Evolutionary conservation across 2,113 vertebrate species (phyloP).

Genomic region (Deroptyus accipitrinus): DNA sequence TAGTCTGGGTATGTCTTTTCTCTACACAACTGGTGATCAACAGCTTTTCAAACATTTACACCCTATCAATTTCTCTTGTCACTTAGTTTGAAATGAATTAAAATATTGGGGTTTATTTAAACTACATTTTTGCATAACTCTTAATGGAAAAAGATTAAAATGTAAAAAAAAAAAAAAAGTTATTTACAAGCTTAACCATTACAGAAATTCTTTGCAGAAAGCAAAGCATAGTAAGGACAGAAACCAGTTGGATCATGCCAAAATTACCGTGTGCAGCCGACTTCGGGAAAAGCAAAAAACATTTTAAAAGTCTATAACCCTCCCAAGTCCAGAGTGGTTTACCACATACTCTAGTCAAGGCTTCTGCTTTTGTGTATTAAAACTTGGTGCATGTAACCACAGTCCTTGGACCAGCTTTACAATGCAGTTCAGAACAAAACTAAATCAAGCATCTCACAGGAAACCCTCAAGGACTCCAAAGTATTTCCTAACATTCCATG

Average conservation of each 20-base stretch:
- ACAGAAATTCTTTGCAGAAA: constrained; percentile 81
- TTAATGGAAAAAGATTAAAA: constrained; percentile 91
- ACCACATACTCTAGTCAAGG: constrained; percentile 57
- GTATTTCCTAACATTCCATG: too few species aligned
- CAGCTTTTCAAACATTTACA: constrained; percentile 69
- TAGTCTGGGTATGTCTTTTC: constrained; percentile 17
- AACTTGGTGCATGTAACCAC: constrained; percentile 59
- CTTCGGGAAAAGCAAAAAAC: constrained; percentile 68
- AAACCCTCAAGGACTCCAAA: too few species aligned
- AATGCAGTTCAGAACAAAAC: too few species aligned
- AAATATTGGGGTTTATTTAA: constrained; percentile 74
- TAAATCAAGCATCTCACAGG: too few species aligned
- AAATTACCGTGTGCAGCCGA: constrained; percentile 75
- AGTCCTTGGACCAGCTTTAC: too few species aligned
- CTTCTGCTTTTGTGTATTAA: constrained; percentile 56
- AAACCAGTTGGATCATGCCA: constrained; percentile 75
- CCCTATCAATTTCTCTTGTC: constrained; percentile 59
- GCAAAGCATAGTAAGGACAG: constrained; percentile 74
- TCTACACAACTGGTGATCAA: constrained; percentile 61
- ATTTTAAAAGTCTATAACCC: constrained; percentile 75
- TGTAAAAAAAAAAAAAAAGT: constrained; percentile 76
- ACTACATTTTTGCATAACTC: constrained; percentile 76
- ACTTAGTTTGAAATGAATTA: constrained; percentile 75
- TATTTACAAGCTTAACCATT: constrained; percentile 92
- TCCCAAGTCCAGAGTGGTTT: constrained; percentile 77